phyloP scores from a whole-genome alignment of 2,797 vertebrate genomes.

The Anabacerthia variegaticeps region DNA sequence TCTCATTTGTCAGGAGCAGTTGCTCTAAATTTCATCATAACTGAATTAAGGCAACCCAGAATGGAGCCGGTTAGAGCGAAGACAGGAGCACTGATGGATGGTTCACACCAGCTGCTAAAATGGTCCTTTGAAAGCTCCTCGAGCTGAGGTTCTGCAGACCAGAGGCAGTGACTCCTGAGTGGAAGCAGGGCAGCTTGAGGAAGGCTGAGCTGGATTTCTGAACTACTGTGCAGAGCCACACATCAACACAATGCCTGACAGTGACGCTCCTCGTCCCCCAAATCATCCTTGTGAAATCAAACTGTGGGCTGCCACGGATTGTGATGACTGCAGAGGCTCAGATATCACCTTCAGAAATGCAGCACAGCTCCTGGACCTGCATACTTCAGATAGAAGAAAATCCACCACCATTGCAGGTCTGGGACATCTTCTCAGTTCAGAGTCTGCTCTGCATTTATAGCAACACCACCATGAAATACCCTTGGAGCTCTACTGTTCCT shows the following conservation, averaged over 20 bases:
- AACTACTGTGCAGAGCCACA: neutral
- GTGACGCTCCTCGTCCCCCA: neutral
- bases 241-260: neutral
- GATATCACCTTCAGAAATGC: neutral
- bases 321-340: neutral
- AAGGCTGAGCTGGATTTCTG: neutral
- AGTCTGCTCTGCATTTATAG: neutral
- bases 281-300: neutral
- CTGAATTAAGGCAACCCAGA: constrained; percentile 25
- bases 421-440: neutral
- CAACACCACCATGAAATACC: neutral
- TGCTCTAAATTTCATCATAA: constrained; percentile 53
- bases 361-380: neutral
- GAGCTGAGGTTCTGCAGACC: constrained; percentile 28
- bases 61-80: neutral
- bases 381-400: neutral
- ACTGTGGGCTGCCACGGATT: fast-evolving
- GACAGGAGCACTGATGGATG: constrained; percentile 56
- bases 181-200: neutral
- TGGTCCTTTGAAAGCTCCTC: neutral
- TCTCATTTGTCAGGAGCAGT: constrained; percentile 61
- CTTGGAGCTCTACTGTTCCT: neutral
- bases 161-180: neutral
- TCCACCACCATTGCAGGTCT: neutral
- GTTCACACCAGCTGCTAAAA: constrained; percentile 1